Base-by-base conservation (phyloP, 2,888 invertebrate species). In the Sphinx pinastri region DNA sequence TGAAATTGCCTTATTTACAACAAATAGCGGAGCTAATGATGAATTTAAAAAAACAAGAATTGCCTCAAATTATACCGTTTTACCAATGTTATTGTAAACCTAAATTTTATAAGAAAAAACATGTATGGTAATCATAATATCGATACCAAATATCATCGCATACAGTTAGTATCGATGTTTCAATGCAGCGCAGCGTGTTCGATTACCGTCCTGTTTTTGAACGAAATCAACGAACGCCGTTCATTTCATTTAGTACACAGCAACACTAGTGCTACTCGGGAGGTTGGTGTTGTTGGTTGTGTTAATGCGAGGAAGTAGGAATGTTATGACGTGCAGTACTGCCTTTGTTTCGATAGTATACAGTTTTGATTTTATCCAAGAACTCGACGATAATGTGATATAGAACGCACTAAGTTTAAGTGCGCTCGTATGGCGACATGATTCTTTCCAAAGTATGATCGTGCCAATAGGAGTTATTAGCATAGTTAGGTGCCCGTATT, bases 271-370 rank as follows among this genome's bases (percentile, higher is more conserved):
- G 51, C 6, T 45, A 31, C 80, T 81, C 76, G 83, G 85, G 83
- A 84, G 87, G 83, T 83, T 81, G 82, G 71, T 67, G 72, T 76
- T 71, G 79, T 74, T 76, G 80, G 82, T 84, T 82, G 85, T 84
- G 78, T 84, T 81, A 81, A 83, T 87, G 83, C 83, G 80, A 78
- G 75, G 71, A 74, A 75, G 76, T 74, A 85, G 90, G 89, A 89
- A 94, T 94, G 94, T 94, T 94, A 94, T 94, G 94, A 94, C 94
- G 93, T 93, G 92, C 92, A 90, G 85, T 83, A 88, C 88, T 86
- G 90, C 90, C 93, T 94, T 93, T 93, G 93, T 94, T 92, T 90
- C 84, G 86, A 84, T 82, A 90, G 87, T 85, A 86, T 84, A 87
- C 80, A 63, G 79, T 83, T 84, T 87, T 85, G 84, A 83, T 86